These are phyloP conservation scores for Brachypalpus laphriformis DNA, from an alignment of 2,888 invertebrate species.

Conservation along the genomic window DNA sequence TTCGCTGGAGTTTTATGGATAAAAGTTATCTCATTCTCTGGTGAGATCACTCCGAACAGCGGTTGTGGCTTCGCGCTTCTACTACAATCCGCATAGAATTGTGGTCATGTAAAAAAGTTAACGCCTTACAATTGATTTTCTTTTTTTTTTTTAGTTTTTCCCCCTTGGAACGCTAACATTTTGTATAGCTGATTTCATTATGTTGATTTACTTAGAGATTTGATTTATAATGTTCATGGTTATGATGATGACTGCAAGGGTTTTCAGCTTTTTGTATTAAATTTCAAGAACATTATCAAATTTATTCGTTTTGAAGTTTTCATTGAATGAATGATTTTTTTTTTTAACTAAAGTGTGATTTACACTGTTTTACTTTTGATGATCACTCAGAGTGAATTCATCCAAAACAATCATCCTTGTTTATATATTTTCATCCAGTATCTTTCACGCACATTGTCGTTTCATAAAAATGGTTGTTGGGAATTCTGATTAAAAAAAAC, in stretches of 20 bases:
- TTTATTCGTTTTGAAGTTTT: too few relatives aligned
- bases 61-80: conserved; percentile 59
- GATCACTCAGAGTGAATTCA: too few relatives aligned
- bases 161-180: background rate
- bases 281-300: background rate
- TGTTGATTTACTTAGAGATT: conserved; percentile 22
- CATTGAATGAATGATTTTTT: background rate
- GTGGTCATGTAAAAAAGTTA: conserved; percentile 59
- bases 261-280: background rate
- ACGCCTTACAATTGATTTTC: conserved; percentile 11
- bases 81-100: conserved; percentile 49
- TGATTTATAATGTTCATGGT: background rate
- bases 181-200: conserved; percentile 36
- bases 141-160: background rate
- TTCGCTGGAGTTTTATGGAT: conserved; percentile 47
- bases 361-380: too few relatives aligned
- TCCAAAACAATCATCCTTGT: too few relatives aligned
- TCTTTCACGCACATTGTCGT: too few relatives aligned
- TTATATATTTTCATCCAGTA: too few relatives aligned
- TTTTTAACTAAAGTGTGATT: too few relatives aligned
- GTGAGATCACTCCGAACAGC: conserved; percentile 39
- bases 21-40: conserved; percentile 52
- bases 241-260: background rate
- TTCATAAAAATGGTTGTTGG: too few relatives aligned
- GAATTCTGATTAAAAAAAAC: too few relatives aligned